phyloP scores from a whole-genome alignment of 2,113 vertebrate species.

The Alethe diademata region DNA sequence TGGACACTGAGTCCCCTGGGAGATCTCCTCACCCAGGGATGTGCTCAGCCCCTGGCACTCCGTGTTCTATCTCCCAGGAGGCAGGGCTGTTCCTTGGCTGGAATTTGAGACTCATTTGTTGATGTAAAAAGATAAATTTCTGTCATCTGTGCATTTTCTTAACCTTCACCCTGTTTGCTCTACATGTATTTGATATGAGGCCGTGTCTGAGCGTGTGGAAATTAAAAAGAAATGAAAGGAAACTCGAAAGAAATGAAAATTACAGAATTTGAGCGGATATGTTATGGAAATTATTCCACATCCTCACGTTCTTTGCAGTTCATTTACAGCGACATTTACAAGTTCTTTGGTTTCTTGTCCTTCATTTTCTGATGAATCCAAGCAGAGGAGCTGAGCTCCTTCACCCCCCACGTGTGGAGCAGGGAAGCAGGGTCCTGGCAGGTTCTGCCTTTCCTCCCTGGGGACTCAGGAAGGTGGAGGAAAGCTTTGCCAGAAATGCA shows the following conservation, averaged over 20 bases:
- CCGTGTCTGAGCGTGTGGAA: fast-evolving
- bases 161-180: not conserved
- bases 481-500: not conserved
- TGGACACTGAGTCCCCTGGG: not conserved
- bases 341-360: not conserved
- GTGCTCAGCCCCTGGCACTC: not conserved
- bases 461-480: not conserved
- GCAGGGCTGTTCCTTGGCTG: not conserved
- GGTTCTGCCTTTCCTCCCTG: not conserved
- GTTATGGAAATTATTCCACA: not conserved
- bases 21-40: not conserved
- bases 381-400: not conserved
- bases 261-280: not conserved
- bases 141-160: not conserved
- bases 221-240: not conserved
- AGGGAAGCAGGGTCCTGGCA: not conserved
- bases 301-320: not conserved
- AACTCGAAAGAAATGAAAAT: not conserved
- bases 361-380: not conserved
- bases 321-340: not conserved
- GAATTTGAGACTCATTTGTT: not conserved
- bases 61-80: not conserved
- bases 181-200: fast-evolving
- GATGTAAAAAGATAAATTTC: not conserved
- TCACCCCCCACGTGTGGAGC: not conserved